These are phyloP conservation scores for Pomacea canaliculata DNA, from an alignment of 2,888 invertebrate genomes.

Conservation along the genomic window DNA sequence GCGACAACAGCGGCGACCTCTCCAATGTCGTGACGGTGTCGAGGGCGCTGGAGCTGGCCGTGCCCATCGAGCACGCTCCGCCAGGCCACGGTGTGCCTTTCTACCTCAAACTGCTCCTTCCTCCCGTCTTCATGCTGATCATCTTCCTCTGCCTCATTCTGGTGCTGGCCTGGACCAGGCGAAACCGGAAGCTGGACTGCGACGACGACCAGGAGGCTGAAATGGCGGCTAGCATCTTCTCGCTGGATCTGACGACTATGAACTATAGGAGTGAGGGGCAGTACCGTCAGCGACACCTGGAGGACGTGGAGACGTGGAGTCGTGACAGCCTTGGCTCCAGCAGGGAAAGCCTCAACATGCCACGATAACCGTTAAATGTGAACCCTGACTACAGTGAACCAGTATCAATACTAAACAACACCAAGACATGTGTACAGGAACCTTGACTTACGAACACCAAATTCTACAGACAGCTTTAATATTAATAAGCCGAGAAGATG, in stretches of 20 bases:
- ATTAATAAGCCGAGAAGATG: too few species aligned
- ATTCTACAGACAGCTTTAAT: too few species aligned
- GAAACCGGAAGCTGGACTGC: constrained; percentile 1
- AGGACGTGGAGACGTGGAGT: constrained; percentile 27
- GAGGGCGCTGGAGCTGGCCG: constrained; percentile 27
- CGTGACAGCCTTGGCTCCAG: constrained; percentile 1
- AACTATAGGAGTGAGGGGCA: constrained; percentile 31
- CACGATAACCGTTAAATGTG: background rate
- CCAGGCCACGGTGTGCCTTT: background rate
- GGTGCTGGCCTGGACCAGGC: constrained; percentile 21
- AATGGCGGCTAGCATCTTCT: constrained; percentile 13
- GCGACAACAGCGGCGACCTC: constrained; percentile 34
- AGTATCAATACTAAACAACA: too few species aligned
- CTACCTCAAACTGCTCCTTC: constrained; percentile 28
- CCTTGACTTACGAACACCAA: too few species aligned
- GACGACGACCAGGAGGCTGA: background rate
- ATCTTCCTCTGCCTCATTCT: constrained; percentile 18
- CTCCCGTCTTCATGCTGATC: constrained; percentile 23
- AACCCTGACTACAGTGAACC: background rate
- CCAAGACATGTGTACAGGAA: too few species aligned
- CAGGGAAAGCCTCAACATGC: constrained; percentile 5
- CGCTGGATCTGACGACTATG: constrained; percentile 24
- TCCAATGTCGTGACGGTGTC: constrained; percentile 44
- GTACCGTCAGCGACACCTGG: constrained; percentile 18
- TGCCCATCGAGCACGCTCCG: constrained; percentile 17